phyloP scores from a whole-genome alignment of 35 echinoderm and acorn worm species.

The Anneissia japonica region DNA sequence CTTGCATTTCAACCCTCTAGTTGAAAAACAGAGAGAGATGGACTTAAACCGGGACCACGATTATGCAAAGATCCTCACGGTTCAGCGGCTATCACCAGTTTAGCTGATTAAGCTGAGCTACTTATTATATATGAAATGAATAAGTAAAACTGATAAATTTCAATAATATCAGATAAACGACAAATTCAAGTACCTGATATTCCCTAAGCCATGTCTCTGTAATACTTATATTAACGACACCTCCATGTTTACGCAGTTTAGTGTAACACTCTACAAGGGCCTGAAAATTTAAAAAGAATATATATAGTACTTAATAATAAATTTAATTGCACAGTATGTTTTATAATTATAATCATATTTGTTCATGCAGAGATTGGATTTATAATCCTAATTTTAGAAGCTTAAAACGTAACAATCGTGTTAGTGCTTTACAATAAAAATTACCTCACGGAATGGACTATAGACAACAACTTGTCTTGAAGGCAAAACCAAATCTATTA shows the following conservation, averaged over 20 bases:
- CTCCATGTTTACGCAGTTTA: conserved; percentile 49
- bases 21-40: background rate
- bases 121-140: background rate
- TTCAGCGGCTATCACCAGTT: background rate
- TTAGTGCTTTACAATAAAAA: background rate
- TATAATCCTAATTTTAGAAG: no score
- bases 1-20: background rate
- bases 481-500: conserved; percentile 43
- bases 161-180: background rate
- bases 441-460: conserved; percentile 60
- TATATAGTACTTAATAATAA: background rate
- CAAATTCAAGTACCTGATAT: conserved; percentile 45
- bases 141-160: background rate
- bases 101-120: background rate
- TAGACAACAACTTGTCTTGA: conserved; percentile 67
- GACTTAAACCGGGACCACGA: background rate
- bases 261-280: conserved; percentile 54
- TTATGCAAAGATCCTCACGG: background rate
- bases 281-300: conserved; percentile 16
- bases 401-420: no score
- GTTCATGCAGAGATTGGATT: no score
- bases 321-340: no score
- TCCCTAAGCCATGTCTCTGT: conserved; percentile 74
- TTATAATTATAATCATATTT: no score
- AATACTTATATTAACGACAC: conserved; percentile 41